Percentiles rank a stretch among this genome's conserved stretches.
Evolutionary conservation across 2,888 invertebrate species (phyloP).

Genomic region (Bellardia bayeri): DNA sequence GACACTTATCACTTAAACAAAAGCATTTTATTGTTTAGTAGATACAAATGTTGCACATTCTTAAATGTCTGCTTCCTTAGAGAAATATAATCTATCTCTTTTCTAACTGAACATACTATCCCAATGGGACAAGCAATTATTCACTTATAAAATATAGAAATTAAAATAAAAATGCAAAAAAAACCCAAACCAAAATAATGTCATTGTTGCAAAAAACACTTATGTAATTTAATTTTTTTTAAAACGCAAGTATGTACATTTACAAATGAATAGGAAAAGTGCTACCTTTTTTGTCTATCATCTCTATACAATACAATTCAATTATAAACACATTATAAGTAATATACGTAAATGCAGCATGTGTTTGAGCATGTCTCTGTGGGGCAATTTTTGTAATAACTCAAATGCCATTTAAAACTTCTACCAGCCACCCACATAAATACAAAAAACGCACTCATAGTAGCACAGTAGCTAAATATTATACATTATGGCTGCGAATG

Average conservation of each 20-base stretch:
- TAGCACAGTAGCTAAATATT: background rate
- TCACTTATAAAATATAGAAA: conserved; percentile 27
- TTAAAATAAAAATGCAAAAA: background rate
- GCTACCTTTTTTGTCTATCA: conserved; percentile 69
- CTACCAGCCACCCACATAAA: conserved; percentile 23
- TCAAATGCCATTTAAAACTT: conserved; percentile 60
- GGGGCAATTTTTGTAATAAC: conserved; percentile 69
- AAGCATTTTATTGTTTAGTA: no score
- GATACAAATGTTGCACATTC: no score
- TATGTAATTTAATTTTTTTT: conserved; percentile 8
- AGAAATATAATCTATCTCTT: no score
- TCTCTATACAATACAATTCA: conserved; percentile 51
- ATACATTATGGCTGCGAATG: conserved; percentile 36
- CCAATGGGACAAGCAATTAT: background rate
- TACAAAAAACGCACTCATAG: background rate
- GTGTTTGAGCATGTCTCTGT: conserved; percentile 50
- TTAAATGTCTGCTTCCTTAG: no score
- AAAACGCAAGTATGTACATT: background rate
- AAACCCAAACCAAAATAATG: background rate
- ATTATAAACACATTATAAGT: conserved; percentile 61
- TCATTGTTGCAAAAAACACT: background rate
- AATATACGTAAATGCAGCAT: conserved; percentile 46
- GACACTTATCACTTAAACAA: no score
- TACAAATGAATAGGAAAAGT: conserved; percentile 37
- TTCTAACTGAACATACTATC: background rate